Percentiles rank a stretch among this genome's conserved stretches.
Evolutionary conservation across 1,140 invertebrate species (phyloP).

Genomic region (Drosophila funebris): DNA sequence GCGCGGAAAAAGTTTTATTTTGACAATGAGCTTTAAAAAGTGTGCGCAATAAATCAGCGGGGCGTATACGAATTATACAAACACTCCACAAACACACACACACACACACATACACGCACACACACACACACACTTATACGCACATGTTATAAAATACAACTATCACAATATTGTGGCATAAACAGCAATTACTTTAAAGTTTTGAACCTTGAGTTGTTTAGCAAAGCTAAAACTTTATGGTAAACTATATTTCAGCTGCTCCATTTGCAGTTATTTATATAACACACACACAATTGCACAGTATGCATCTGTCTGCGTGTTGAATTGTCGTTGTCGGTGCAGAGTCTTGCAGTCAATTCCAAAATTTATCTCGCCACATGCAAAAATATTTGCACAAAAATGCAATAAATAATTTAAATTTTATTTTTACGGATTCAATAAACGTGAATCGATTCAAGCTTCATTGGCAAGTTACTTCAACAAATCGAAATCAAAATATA

Average conservation of each 20-base stretch:
- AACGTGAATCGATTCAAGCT: background rate
- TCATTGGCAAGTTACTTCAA: background rate
- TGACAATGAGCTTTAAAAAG: constrained; percentile 69
- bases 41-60: constrained; percentile 68
- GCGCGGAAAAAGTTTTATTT: constrained; percentile 50
- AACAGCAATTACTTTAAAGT: constrained; percentile 72
- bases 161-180: constrained; percentile 69
- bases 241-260: constrained; percentile 59
- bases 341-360: background rate
- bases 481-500: background rate
- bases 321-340: constrained; percentile 20
- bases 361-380: constrained; percentile 11
- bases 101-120: background rate
- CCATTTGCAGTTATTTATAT: constrained; percentile 64
- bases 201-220: constrained; percentile 50
- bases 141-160: constrained; percentile 30
- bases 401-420: constrained; percentile 20
- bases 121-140: no score
- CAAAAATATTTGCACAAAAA: constrained; percentile 20
- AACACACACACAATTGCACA: background rate
- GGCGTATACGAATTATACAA: constrained; percentile 33
- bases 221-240: constrained; percentile 57
- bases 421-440: background rate
- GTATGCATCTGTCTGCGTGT: background rate
- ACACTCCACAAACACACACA: constrained; percentile 14